A percentile compares a stretch with the other conserved stretches of the same genome.
Conservation (phyloP, 1,140 invertebrate species). For the Vanessa atalanta region DNA sequence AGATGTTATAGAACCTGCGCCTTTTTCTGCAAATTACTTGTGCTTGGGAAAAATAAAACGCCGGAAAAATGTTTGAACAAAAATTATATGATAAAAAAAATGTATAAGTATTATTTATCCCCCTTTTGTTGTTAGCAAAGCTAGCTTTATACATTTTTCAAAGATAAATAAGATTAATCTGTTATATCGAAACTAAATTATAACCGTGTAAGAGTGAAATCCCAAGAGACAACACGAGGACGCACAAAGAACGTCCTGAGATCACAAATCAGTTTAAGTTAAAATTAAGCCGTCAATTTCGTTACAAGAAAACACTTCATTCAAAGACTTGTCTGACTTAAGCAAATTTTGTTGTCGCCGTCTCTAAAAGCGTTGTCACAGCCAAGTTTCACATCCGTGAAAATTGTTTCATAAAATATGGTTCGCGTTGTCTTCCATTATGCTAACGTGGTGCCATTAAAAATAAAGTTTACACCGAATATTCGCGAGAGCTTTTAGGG, state of each 20-base stretch:
- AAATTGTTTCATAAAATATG: constrained; percentile 76
- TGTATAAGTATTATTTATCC: no score
- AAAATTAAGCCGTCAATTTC: constrained; percentile 48
- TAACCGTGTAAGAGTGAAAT: constrained; percentile 6
- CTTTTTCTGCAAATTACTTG: constrained; percentile 21
- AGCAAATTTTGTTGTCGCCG: constrained; percentile 52
- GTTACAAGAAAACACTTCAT: constrained; percentile 44
- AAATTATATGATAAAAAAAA: no score
- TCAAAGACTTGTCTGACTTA: constrained; percentile 49
- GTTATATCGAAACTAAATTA: constrained; percentile 21
- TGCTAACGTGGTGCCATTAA: constrained; percentile 71
- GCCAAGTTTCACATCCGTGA: constrained; percentile 70
- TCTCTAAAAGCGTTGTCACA: constrained; percentile 67
- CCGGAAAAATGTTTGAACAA: no score
- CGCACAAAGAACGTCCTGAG: constrained; percentile 21
- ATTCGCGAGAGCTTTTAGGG: constrained; percentile 71
- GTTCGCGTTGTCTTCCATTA: constrained; percentile 74
- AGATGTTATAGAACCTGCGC: constrained; percentile 32
- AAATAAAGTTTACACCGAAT: constrained; percentile 76
- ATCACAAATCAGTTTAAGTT: constrained; percentile 45
- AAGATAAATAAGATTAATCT: constrained; percentile 14
- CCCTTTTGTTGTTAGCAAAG: not conserved
- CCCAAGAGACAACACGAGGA: constrained; percentile 16
- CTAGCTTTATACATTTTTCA: not conserved
- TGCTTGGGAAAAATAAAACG: no score